Evolutionary conservation across 2,888 invertebrate species (phyloP).

Genomic region (Empis livida): DNA sequence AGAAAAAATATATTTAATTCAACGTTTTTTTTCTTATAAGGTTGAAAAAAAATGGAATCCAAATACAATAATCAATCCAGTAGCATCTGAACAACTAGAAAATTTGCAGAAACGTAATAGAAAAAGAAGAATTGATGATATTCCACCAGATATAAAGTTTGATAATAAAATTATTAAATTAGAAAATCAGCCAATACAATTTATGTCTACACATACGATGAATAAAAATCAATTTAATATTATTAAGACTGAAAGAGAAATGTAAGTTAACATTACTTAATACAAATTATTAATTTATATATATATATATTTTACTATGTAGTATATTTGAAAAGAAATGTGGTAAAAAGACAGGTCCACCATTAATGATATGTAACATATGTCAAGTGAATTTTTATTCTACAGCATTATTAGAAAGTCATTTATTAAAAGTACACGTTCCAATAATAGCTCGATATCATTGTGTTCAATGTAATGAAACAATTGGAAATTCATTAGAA

Average conservation of each 20-base stretch:
- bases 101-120: too few relatives aligned
- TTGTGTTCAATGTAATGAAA: constrained; percentile 40
- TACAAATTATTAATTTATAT: too few relatives aligned
- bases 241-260: background rate
- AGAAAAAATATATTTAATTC: background rate
- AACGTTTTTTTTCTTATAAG: background rate
- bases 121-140: too few relatives aligned
- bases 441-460: constrained; percentile 28
- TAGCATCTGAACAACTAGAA: background rate
- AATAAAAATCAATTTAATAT: background rate
- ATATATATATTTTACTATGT: too few relatives aligned
- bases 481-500: constrained; percentile 32
- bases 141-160: background rate
- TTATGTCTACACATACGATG: background rate
- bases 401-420: constrained; percentile 20
- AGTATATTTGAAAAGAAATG: too few relatives aligned
- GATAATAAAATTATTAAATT: background rate
- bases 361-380: background rate
- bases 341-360: too few relatives aligned
- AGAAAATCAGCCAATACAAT: background rate
- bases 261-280: background rate
- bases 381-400: background rate
- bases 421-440: constrained; percentile 21
- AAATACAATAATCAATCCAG: background rate
- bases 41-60: too few relatives aligned